Percentiles rank a stretch among this genome's conserved stretches.
These are phyloP conservation scores for Pelosia muscerda DNA, from an alignment of 2,888 invertebrate species.

Conservation along the genomic window DNA sequence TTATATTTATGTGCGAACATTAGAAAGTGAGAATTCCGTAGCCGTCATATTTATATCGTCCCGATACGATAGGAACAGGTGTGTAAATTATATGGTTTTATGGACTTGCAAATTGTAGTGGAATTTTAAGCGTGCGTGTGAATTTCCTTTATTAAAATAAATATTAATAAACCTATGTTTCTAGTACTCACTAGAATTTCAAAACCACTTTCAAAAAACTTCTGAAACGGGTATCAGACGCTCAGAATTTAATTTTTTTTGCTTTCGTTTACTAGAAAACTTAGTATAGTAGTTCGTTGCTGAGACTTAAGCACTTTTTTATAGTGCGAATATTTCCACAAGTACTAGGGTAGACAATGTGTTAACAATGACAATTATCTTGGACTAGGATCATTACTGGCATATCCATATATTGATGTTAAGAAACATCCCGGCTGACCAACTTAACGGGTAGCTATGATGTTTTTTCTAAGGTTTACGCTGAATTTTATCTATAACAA, in stretches of 20 bases:
- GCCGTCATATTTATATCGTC: conserved; percentile 45
- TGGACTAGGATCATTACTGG: too few species aligned
- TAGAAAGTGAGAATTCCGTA: conserved; percentile 70
- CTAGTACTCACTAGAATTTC: neutral
- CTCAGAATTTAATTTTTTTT: neutral
- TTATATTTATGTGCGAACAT: conserved; percentile 62
- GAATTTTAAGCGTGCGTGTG: conserved; percentile 10
- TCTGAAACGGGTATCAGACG: too few species aligned
- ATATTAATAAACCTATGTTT: neutral
- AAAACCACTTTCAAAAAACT: neutral
- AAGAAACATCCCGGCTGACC: too few species aligned
- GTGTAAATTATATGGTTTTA: conserved; percentile 17
- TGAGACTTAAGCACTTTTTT: too few species aligned
- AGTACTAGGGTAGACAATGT: too few species aligned
- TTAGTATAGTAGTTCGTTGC: too few species aligned
- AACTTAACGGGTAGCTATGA: too few species aligned
- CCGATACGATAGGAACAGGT: conserved; percentile 28
- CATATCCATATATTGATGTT: too few species aligned
- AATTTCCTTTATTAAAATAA: neutral
- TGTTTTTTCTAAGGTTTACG: neutral
- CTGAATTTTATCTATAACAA: neutral
- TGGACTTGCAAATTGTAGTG: conserved; percentile 12
- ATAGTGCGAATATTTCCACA: too few species aligned
- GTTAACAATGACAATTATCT: too few species aligned
- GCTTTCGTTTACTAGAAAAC: neutral